Conservation (phyloP, 2,113 vertebrate species). For the Dinomys branickii region DNA sequence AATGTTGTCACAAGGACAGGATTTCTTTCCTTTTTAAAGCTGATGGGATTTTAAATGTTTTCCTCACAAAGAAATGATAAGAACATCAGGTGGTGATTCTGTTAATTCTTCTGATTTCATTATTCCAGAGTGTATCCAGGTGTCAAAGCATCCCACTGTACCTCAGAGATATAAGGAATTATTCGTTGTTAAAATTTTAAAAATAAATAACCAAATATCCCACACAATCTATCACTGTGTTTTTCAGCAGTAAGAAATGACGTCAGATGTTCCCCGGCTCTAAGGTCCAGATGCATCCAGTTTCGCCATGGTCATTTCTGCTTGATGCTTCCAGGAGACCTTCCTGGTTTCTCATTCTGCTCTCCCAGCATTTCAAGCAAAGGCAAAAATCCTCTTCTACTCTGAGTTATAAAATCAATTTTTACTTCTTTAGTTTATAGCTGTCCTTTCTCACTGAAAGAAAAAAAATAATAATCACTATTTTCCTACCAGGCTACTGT, state of each 20-base stretch:
- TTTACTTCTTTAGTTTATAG: slow-evolving; percentile 11
- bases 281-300: background rate
- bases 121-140: background rate
- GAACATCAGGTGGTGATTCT: background rate
- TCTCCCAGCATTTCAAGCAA: background rate
- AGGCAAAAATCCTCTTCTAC: background rate
- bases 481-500: slow-evolving; percentile 39
- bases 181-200: background rate
- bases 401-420: slow-evolving; percentile 19
- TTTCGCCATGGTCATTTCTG: background rate
- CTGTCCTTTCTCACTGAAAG: background rate
- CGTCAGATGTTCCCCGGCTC: background rate
- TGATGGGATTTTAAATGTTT: background rate
- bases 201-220: background rate
- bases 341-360: background rate
- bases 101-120: background rate
- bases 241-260: background rate
- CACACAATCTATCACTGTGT: background rate
- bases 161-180: background rate
- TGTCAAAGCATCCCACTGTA: background rate
- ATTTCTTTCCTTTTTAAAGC: background rate
- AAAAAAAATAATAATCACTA: background rate
- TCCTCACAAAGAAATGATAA: background rate
- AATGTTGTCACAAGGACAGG: background rate
- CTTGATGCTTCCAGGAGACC: background rate